Percentiles rank a stretch among this genome's conserved stretches.
These are phyloP conservation scores for Trogon surrucura DNA, from an alignment of 2,113 vertebrate species.

Conservation along the genomic window DNA sequence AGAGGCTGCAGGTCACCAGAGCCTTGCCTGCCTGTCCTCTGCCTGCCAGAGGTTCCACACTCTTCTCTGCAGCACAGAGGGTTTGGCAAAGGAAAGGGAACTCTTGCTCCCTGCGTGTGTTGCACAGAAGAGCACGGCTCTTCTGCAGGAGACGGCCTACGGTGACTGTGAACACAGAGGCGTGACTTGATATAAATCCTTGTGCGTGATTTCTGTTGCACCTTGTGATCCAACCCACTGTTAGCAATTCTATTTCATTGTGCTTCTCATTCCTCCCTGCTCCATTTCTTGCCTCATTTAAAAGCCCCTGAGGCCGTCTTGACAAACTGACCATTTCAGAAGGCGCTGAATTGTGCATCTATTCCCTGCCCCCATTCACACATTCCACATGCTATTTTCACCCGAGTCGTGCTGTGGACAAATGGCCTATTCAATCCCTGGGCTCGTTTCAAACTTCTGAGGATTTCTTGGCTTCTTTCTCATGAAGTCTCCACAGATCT, in stretches of 20 bases:
- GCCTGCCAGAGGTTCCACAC: not conserved
- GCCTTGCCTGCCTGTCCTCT: not conserved
- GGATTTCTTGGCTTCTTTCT: not conserved
- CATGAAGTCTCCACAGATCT: not conserved
- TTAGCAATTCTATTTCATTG: not conserved
- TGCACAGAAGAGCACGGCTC: not conserved
- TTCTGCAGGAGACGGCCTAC: not conserved
- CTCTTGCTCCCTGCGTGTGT: not conserved
- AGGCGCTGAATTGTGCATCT: not conserved
- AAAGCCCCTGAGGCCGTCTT: not conserved
- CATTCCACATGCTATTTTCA: not conserved
- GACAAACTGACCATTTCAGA: not conserved
- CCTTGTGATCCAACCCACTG: not conserved
- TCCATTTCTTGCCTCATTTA: not conserved
- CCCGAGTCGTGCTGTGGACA: not conserved
- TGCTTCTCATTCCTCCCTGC: not conserved
- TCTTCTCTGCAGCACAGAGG: not conserved
- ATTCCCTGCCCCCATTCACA: not conserved
- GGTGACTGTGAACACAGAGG: not conserved
- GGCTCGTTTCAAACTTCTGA: not conserved
- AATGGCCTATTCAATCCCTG: not conserved
- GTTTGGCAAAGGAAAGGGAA: not conserved
- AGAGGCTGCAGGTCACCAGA: fast-evolving
- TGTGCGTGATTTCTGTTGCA: fast-evolving
- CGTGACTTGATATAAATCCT: not conserved